These are phyloP conservation scores for Drosophila takahashii DNA, from an alignment of 1,140 invertebrate species.

Conservation along the genomic window DNA sequence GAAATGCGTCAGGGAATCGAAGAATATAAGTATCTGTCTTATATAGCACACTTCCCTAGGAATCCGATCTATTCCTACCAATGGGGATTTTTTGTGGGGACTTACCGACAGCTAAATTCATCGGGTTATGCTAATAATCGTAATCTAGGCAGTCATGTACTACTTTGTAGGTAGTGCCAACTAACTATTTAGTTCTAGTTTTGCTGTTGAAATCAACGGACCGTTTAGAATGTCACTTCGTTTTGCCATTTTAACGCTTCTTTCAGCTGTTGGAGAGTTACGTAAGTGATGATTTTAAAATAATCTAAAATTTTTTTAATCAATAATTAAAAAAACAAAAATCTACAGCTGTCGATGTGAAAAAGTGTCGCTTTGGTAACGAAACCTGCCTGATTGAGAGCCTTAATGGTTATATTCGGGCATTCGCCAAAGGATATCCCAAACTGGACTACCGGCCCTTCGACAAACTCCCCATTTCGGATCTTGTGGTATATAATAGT, in stretches of 20 bases:
- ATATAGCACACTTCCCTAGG: not conserved
- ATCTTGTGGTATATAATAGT: conserved; percentile 21
- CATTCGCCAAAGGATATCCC: conserved; percentile 8
- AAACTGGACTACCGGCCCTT: conserved; percentile 17
- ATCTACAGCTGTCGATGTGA: conserved; percentile 13
- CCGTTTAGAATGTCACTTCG: not conserved
- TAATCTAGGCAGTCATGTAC: too few species aligned
- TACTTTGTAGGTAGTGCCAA: too few species aligned
- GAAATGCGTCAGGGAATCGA: conserved; percentile 31
- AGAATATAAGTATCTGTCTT: conserved; percentile 1
- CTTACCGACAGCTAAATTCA: not conserved
- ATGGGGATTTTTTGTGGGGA: not conserved
- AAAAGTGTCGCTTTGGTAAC: conserved; percentile 38
- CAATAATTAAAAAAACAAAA: too few species aligned
- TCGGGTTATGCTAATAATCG: not conserved
- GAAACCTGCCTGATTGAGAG: conserved; percentile 21
- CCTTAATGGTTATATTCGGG: conserved; percentile 19
- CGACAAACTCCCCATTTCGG: conserved; percentile 6
- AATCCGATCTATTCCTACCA: not conserved
- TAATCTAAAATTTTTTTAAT: too few species aligned
- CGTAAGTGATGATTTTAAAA: not conserved
- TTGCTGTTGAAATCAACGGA: not conserved
- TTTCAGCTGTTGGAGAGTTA: not conserved
- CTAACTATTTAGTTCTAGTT: not conserved
- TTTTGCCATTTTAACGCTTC: not conserved